Percentiles rank a stretch among this genome's conserved stretches.
These are phyloP conservation scores for Clarias fuscus DNA, from an alignment of 2,797 vertebrate genomes.

Conservation along the genomic window DNA sequence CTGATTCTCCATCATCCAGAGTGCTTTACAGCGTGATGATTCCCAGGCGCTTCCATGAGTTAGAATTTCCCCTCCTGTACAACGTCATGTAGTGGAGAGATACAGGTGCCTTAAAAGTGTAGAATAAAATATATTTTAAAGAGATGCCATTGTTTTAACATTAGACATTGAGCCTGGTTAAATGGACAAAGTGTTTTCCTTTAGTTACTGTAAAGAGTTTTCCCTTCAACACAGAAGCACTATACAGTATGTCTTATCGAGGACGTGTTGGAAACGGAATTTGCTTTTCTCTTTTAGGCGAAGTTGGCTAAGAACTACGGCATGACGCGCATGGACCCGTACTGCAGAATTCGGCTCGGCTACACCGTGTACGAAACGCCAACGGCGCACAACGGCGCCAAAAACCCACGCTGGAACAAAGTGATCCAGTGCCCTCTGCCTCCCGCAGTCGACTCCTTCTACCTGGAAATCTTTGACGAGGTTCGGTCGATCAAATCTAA, in stretches of 20 bases:
- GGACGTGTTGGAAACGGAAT: neutral
- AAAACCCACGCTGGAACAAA: conserved; percentile 98
- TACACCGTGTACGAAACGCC: conserved; percentile 96
- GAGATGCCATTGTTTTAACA: too few species aligned
- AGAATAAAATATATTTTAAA: too few species aligned
- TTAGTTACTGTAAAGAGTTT: too few species aligned
- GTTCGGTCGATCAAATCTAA: conserved; percentile 60
- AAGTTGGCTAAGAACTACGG: conserved; percentile 98
- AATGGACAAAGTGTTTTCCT: too few species aligned
- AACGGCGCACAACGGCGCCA: conserved; percentile 95
- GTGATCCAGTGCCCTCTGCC: conserved; percentile 95
- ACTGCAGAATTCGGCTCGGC: conserved; percentile 90
- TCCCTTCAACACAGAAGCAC: neutral
- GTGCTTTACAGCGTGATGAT: too few species aligned
- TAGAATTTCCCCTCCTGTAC: too few species aligned
- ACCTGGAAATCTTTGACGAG: conserved; percentile 98
- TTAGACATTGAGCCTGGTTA: too few species aligned
- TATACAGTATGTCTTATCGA: too few species aligned
- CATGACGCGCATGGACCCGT: conserved; percentile 98
- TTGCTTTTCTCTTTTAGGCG: conserved; percentile 72
- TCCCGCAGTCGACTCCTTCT: conserved; percentile 93
- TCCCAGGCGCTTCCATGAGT: too few species aligned
- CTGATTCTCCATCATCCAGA: too few species aligned
- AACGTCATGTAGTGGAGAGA: too few species aligned
- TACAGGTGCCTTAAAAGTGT: too few species aligned